Evolutionary conservation across 2,113 vertebrate genomes (phyloP), one percentile per base, ranked within the genome.

Genomic region (Oreotrochilus melanogaster): DNA sequence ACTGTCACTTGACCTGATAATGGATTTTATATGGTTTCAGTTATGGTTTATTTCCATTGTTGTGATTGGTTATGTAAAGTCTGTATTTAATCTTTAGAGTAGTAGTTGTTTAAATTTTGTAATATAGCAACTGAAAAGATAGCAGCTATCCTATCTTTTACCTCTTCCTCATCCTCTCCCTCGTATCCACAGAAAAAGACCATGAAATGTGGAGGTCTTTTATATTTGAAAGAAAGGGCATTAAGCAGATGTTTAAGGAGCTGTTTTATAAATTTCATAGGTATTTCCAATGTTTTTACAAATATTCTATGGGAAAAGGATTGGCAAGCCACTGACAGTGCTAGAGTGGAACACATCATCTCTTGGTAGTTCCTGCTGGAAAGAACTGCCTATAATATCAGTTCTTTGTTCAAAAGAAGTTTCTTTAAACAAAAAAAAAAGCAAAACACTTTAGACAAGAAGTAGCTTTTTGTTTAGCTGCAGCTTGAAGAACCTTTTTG

Each of bases 161-260:
- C 84, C 71, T 86, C 72, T 91, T 86, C 56, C 31, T 86, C 2
- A 3, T 31, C 42, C 18, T 90, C 82, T 79, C 64, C 65, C 64
- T 74, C 60, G 42, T 39, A 71, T 24, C 79, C 48, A 31, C 64
- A 80, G 72, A 33, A 86, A 81, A 94, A 88, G 72, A 92, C 60
- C 50, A 71, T 71, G 54, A 80, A 84, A 78, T 35, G 14, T 64
- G 33, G 78, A 92, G 78, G 79, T 89, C 85, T 91, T 90, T 88
- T 88, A 45, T 92, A 73, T 86, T 94, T 80, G 90, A 90, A 88
- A 75, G 85, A 95, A 96, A 94, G 95, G 94, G 84, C 92, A 93
- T 95, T 97, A 95, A 96, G 88, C 79, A 96, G 94, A 95, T 95
- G 93, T 95, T 95, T 93, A 86, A 94, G 94, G 93, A 97, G 82